Evolutionary conservation across 2,888 invertebrate genomes (phyloP).

Genomic region (Altica lythri): DNA sequence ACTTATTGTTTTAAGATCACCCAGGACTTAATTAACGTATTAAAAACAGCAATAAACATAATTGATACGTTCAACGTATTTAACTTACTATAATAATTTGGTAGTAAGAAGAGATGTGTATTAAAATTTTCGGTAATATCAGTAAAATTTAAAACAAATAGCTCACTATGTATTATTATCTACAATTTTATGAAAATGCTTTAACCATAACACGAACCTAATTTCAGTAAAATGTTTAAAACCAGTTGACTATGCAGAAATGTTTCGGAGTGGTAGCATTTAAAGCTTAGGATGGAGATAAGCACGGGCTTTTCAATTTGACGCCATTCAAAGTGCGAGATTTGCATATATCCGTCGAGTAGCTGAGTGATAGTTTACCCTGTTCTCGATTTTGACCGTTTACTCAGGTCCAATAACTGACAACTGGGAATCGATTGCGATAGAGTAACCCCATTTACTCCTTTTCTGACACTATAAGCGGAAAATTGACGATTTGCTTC

Average conservation of each 20-base stretch:
- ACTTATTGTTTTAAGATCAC: too few relatives aligned
- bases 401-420: constrained; percentile 24
- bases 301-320: constrained; percentile 44
- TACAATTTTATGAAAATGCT: not conserved
- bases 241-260: constrained; percentile 28
- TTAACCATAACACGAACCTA: not conserved
- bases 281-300: constrained; percentile 31
- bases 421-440: constrained; percentile 32
- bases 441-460: constrained; percentile 30
- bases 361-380: too few relatives aligned
- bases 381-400: constrained; percentile 24
- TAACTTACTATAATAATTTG: too few relatives aligned
- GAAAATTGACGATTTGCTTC: constrained; percentile 3
- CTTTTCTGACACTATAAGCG: constrained; percentile 30
- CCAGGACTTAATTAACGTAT: too few relatives aligned
- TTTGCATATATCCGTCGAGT: constrained; percentile 45
- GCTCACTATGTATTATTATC: too few relatives aligned
- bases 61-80: too few relatives aligned
- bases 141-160: too few relatives aligned
- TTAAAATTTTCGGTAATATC: too few relatives aligned
- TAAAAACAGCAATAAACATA: too few relatives aligned
- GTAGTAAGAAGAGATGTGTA: too few relatives aligned
- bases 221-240: constrained; percentile 7
- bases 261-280: constrained; percentile 22
- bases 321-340: constrained; percentile 44